Base-by-base conservation (phyloP, 2,113 vertebrate species). In the Sylvia atricapilla region DNA sequence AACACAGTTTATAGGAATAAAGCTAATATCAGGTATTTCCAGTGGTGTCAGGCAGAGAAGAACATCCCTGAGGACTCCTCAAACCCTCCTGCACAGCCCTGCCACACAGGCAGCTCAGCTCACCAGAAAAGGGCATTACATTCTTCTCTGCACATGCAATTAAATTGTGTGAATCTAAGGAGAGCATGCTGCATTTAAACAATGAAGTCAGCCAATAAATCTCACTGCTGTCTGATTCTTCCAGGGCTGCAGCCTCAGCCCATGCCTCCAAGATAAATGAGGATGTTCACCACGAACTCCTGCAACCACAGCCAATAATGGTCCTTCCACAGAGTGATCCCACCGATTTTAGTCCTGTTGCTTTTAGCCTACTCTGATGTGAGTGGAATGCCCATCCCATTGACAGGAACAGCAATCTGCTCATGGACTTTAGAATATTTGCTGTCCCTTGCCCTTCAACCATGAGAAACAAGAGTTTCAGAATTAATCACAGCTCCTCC, bases 121-220 rank as follows among this genome's bases (percentile, higher is more conserved):
- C n/a, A 89, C 89, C 92, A 95, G 90, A 93, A 94, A 97, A 95
- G 93, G 93, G 81, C 90, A 93, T 84, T 0, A 3, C 88, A 84
- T 91, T 96, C 87, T 96, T 86, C 85, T 77, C 70, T 28, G 64
- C 77, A 44, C 44, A 84, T 83, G 87, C 93, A 94, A 78, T 88
- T 52, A 87, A 74, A 84, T 6, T 58, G 52, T 41, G n/a, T 46
- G 79, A 80, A 84, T 53, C 67, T 68, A 49, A 75, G 68, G 85
- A 84, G 1, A 85, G 64, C 44, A 7, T 8, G 31, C 75, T 92
- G 88, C 91, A 84, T 78, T 93, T 95, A 93, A 97, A 89, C 83
- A 93, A 89, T 93, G 60, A 94, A 68, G 64, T 87, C 85, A 94
- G 90, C 60, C 79, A 72, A 75, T 93, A 90, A 90, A 96, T 84